Evolutionary conservation across 1,140 invertebrate species (phyloP).

Genomic region (Euura saliciscinereae): DNA sequence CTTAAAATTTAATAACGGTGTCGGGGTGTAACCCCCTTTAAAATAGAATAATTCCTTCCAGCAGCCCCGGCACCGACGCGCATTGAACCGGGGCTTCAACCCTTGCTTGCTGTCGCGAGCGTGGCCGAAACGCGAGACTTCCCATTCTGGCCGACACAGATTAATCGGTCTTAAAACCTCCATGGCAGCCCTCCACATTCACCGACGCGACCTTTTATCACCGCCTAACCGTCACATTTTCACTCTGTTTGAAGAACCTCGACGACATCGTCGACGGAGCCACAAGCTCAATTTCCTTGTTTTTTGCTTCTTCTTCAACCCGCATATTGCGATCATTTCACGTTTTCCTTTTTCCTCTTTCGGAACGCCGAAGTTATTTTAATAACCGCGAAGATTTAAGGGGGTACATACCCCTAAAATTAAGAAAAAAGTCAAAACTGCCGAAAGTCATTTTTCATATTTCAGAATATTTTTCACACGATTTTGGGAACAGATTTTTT

Average conservation of each 20-base stretch:
- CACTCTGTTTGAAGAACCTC: background rate
- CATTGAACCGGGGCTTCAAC: slow-evolving; percentile 1
- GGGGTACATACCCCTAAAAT: no score
- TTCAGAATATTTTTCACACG: no score
- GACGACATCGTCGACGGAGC: background rate
- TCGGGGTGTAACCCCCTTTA: background rate
- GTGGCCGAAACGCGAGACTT: background rate
- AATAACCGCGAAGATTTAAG: no score
- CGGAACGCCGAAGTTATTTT: no score
- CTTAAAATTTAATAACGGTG: slow-evolving; percentile 16
- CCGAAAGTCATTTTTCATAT: no score
- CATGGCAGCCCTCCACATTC: background rate
- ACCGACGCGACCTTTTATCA: background rate
- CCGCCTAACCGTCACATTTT: background rate
- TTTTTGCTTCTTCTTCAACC: no score
- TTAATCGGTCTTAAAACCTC: background rate
- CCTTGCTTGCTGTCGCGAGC: slow-evolving; percentile 10
- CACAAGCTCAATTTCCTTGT: no score
- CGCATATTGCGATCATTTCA: no score
- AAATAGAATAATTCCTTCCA: slow-evolving; percentile 10
- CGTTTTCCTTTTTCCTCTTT: no score
- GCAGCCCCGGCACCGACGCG: background rate
- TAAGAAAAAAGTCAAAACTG: no score
- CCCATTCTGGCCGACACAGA: background rate
- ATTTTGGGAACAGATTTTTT: no score